These are phyloP conservation scores for Andrena haemorrhoa DNA, from an alignment of 2,888 invertebrate genomes.

Conservation along the genomic window DNA sequence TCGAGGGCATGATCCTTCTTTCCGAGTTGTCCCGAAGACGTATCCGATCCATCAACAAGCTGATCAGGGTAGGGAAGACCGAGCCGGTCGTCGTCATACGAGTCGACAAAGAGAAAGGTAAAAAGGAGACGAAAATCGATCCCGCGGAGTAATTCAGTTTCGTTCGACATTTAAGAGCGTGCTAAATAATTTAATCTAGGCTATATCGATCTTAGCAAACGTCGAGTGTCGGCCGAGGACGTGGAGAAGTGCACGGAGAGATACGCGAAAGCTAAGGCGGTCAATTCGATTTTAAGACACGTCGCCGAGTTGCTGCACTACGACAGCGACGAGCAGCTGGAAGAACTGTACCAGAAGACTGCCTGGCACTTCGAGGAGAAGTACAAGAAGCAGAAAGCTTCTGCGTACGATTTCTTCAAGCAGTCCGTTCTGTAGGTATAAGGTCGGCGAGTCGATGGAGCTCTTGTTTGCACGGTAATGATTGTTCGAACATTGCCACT, in stretches of 20 bases:
- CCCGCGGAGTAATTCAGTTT: neutral
- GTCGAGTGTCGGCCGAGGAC: conserved; percentile 99
- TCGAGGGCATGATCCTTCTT: conserved; percentile 99
- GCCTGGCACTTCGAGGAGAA: conserved; percentile 99
- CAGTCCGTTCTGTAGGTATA: conserved; percentile 96
- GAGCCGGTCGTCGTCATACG: conserved; percentile 99
- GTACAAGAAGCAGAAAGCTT: conserved; percentile 97
- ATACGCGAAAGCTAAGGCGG: conserved; percentile 99
- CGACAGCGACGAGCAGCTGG: conserved; percentile 95
- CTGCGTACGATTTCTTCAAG: conserved; percentile 99
- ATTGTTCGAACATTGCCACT: conserved; percentile 32
- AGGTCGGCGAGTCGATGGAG: neutral
- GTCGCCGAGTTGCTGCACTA: conserved; percentile 98
- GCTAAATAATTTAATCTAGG: conserved; percentile 85
- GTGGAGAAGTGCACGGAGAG: conserved; percentile 99
- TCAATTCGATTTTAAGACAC: conserved; percentile 98
- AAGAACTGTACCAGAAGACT: conserved; percentile 97
- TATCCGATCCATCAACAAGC: conserved; percentile 99
- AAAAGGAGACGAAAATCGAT: conserved; percentile 12
- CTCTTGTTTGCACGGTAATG: conserved; percentile 7
- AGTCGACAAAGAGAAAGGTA: conserved; percentile 99
- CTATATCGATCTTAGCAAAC: conserved; percentile 99
- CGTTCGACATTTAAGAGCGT: neutral
- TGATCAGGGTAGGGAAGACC: conserved; percentile 98
- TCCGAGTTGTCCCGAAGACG: conserved; percentile 99